phyloP scores from a whole-genome alignment of 2,797 vertebrate genomes.

The Sebastes reedi region DNA sequence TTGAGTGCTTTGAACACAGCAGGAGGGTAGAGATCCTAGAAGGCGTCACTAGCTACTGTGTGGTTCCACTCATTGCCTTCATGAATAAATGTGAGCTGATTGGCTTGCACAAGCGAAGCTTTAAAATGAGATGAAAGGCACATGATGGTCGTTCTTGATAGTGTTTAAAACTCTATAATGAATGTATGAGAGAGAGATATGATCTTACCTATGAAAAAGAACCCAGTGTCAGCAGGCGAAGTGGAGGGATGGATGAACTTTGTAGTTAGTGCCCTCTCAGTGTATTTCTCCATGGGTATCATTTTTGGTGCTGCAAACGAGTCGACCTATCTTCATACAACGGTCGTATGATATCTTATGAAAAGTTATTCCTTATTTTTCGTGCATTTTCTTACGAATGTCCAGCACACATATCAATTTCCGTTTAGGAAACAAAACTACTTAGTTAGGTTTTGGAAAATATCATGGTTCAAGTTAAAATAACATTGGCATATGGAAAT shows the following conservation, averaged over 20 bases:
- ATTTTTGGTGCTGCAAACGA: neutral
- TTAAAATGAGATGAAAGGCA: neutral
- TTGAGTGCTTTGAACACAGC: neutral
- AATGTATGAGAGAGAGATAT: neutral
- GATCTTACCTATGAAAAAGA: neutral
- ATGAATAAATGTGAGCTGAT: neutral
- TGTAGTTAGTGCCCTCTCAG: neutral
- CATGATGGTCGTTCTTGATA: neutral
- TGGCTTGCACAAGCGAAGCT: neutral
- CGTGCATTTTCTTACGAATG: too few species aligned
- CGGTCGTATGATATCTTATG: too few species aligned
- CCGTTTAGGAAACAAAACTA: too few species aligned
- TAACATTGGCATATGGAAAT: too few species aligned
- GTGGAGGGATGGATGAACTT: neutral
- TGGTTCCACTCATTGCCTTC: neutral
- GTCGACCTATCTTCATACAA: too few species aligned
- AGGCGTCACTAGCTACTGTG: neutral
- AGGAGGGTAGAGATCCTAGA: neutral
- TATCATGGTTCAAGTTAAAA: too few species aligned
- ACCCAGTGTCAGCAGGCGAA: neutral
- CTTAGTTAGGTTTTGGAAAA: too few species aligned
- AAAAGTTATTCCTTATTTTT: too few species aligned
- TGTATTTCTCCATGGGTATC: neutral
- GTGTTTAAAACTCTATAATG: neutral
- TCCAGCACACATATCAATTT: too few species aligned